Evolutionary conservation across 2,888 invertebrate species (phyloP), one percentile per base, ranked within the genome.

Genomic region (Dolichopus griseipennis): DNA sequence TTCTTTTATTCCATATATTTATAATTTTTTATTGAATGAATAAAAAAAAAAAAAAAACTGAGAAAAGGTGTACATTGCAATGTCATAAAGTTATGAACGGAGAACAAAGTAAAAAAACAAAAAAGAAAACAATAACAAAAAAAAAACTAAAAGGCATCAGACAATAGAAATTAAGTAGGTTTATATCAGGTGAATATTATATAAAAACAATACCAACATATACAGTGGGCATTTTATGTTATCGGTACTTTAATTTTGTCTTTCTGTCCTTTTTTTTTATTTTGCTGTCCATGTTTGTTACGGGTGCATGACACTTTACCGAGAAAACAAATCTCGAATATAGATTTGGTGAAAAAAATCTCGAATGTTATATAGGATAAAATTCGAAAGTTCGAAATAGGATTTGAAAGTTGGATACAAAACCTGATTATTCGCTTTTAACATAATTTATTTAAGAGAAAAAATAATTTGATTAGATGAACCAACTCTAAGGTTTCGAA

Each of bases 131-230:
- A 27, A 27, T 4, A 27, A 5, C 3, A 4, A 41, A 41, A 41
- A 41, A 2, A 12, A 41, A 12, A 41, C 41, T 2, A 52, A 18
- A n/a, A 52, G 52, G 6, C 8, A 52, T 52, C n/a, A n/a, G 52
- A 52, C 52, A 52, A 52, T 52, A 52, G 52, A 52, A 52, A 52
- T 52, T 52, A 52, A 52, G 52, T 52, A 52, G 52, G 52, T 52
- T 52, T 52, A 52, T 52, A 52, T 52, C 5, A 52, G 52, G 15
- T 52, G 52, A 52, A 15, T 52, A 52, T 18, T 12, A 52, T 18
- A 52, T 6, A 52, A 52, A 52, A 52, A 52, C 15, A 52, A 18
- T 52, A 52, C 1, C 2, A 52, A 52, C 52, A 52, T 2, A 52
- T 18, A 52, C 52, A 52, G 52, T 52, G 52, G 52, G 52, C 52